Evolutionary conservation across 2,888 invertebrate species (phyloP), one percentile per base, ranked within the genome.

Genomic region (Andricus quercusramuli): DNA sequence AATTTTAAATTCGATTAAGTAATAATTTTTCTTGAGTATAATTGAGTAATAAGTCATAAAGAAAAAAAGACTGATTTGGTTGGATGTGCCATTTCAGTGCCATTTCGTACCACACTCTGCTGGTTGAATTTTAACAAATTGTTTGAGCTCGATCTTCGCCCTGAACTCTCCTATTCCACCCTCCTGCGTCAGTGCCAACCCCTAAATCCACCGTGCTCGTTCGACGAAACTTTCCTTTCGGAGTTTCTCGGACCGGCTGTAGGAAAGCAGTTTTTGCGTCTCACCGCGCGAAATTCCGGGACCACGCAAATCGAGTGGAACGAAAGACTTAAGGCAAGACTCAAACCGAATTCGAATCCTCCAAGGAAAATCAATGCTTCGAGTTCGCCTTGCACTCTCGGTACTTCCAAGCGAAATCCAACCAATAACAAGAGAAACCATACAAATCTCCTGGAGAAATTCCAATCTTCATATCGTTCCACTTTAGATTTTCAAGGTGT

Each of bases 81-180:
- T 74, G 74, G 37, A 74, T 74, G 56, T 22, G 37, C 37, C 32
- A 74, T 56, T 37, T 32, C 37, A 74, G 56, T 74, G 56, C 74
- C 37, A 56, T 37, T 74, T 56, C 74, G 56, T 74, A 56, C 74
- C 32, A 32, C n/a, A 56, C 32, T 83, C 83, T 83, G 83, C 82
- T 84, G 82, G 81, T 82, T 85, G 83, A 83, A 87, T 89, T 90
- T 89, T 88, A 89, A 90, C 87, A 88, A 89, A 90, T 89, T 84
- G 87, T 83, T 67, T 80, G 76, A 83, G 78, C 82, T 80, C 80
- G 80, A 78, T 80, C 78, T 79, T 78, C 68, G 70, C 65, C 74
- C 25, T 68, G 81, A 82, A 74, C 78, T 83, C 77, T 77, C 25
- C 47, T 25, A 65, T 64, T 66, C 65, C 41, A 78, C 70, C 74